A percentile compares a stretch with the other conserved stretches of the same genome.
Evolutionary conservation across 2,113 vertebrate species (phyloP).

Genomic region (Naja naja): DNA sequence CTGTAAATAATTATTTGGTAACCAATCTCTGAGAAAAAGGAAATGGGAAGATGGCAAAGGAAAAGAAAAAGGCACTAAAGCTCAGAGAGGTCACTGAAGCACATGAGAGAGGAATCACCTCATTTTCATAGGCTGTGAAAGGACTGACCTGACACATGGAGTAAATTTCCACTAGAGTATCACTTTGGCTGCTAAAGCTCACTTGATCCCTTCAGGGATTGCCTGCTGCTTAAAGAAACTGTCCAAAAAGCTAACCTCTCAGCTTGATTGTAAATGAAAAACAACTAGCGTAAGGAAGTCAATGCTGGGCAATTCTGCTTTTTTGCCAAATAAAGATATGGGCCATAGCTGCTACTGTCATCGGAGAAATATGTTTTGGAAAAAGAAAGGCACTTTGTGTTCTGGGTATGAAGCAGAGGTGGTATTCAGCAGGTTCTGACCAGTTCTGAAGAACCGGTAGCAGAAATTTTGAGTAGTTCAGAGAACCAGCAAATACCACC

Average conservation of each 20-base stretch:
- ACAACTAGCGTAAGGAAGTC: background rate
- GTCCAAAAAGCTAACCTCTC: background rate
- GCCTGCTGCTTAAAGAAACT: background rate
- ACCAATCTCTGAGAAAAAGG: constrained; percentile 1
- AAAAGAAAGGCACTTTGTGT: background rate
- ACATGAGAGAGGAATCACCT: rapidly evolving
- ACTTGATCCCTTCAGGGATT: background rate
- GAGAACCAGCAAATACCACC: no score
- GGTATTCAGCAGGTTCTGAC: no score
- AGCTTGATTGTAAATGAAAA: background rate
- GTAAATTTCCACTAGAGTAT: background rate
- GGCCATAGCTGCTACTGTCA: background rate
- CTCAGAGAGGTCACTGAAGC: background rate
- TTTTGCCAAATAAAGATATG: background rate
- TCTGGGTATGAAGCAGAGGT: background rate
- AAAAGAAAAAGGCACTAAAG: background rate
- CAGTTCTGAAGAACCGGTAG: no score
- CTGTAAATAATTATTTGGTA: constrained; percentile 26
- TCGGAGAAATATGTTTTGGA: background rate
- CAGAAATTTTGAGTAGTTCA: no score
- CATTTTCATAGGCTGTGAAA: rapidly evolving
- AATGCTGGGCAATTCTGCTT: background rate
- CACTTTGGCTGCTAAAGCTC: background rate
- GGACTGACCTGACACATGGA: background rate
- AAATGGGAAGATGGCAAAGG: constrained; percentile 4